phyloP scores from a whole-genome alignment of 2,113 vertebrate genomes.

The zebrafish (Danio rerio) region GRCz12tu NC_133180.1:27523001-27523500 shows the following conservation, averaged over 20 bases:
- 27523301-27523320: conserved; percentile 69
- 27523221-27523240: conserved; percentile 51
- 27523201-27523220: conserved; percentile 58
- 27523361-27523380: conserved; percentile 42
- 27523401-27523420: not conserved
- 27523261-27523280: conserved; percentile 64
- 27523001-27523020: conserved; percentile 6
- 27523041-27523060: not conserved
- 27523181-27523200: not conserved
- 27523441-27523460: not conserved
- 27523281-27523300: conserved; percentile 70
- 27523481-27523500: not conserved
- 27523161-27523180: not conserved
- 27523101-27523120: not conserved
- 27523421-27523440: not conserved
- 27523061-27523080: not conserved
- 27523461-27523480: not conserved
- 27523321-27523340: conserved; percentile 59
- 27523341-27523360: conserved; percentile 49
- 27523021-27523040: conserved; percentile 2
- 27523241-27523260: conserved; percentile 58
- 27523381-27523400: not conserved
- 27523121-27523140: not conserved
- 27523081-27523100: not conserved
- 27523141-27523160: not conserved